Evolutionary conservation across 1,140 invertebrate genomes (phyloP).

Genomic region (Cardiocondyla obscurior): DNA sequence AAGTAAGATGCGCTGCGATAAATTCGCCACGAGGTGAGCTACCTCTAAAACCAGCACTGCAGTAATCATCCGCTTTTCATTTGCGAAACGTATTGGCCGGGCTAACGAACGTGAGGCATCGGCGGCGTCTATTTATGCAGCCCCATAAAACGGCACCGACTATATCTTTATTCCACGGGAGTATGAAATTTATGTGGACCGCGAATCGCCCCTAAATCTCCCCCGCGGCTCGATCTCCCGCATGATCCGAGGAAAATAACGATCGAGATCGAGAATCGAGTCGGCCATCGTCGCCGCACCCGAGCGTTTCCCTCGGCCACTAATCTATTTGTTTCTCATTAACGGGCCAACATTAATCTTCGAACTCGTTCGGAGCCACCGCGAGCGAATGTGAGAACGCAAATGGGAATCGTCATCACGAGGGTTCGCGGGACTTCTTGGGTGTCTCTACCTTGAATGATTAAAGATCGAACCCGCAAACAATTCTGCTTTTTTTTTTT

Average conservation of each 20-base stretch:
- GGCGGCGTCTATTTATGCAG: constrained; percentile 21
- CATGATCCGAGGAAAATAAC: constrained; percentile 36
- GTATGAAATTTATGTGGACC: constrained; percentile 38
- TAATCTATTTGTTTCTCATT: constrained; percentile 82
- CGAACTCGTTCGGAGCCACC: constrained; percentile 43
- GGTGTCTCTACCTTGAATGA: neutral
- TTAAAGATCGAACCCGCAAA: neutral
- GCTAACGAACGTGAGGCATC: constrained; percentile 8
- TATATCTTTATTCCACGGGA: constrained; percentile 42
- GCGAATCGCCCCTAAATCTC: constrained; percentile 20
- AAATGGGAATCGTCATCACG: constrained; percentile 70
- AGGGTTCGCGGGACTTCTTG: constrained; percentile 10
- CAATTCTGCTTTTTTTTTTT: neutral
- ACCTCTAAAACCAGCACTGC: constrained; percentile 6
- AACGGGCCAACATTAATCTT: constrained; percentile 82
- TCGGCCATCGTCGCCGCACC: neutral
- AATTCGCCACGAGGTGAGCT: neutral
- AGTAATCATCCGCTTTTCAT: constrained; percentile 39
- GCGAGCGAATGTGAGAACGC: constrained; percentile 64
- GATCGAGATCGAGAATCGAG: constrained; percentile 20
- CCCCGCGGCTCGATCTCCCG: neutral
- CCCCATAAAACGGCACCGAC: constrained; percentile 12
- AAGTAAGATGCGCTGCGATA: constrained; percentile 1
- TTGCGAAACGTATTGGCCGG: constrained; percentile 20
- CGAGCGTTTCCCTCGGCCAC: constrained; percentile 9